Evolutionary conservation across 2,888 invertebrate genomes (phyloP).

Genomic region (Hemaris fuciformis): DNA sequence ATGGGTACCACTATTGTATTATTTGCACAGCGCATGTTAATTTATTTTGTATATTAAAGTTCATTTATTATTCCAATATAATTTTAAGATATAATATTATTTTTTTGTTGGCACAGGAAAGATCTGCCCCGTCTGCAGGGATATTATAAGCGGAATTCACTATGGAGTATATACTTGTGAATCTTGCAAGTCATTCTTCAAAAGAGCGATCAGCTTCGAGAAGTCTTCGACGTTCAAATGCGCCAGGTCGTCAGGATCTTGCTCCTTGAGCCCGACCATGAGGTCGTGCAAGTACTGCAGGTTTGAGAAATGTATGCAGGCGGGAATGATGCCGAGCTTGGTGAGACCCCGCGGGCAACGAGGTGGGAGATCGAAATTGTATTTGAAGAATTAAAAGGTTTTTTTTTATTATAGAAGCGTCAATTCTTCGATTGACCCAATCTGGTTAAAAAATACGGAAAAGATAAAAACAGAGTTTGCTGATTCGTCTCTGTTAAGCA

Average conservation of each 20-base stretch:
- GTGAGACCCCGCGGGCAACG: not conserved
- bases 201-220: conserved; percentile 32
- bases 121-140: conserved; percentile 44
- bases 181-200: conserved; percentile 56
- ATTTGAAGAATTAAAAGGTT: not conserved
- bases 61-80: too few relatives aligned
- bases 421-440: too few relatives aligned
- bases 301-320: conserved; percentile 9
- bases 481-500: too few relatives aligned
- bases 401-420: not conserved
- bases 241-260: conserved; percentile 12
- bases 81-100: not conserved
- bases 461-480: too few relatives aligned
- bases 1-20: not conserved
- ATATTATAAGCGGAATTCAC: conserved; percentile 42
- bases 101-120: conserved; percentile 1
- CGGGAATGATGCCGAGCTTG: conserved; percentile 5
- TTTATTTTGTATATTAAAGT: not conserved
- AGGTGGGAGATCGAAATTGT: not conserved
- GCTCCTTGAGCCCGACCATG: conserved; percentile 20
- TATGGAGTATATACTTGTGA: conserved; percentile 51
- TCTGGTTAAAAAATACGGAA: too few relatives aligned
- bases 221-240: conserved; percentile 28
- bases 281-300: conserved; percentile 30
- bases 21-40: not conserved